Base-by-base conservation (phyloP, 2,888 invertebrate genomes). In the Oscheius sp. region DNA sequence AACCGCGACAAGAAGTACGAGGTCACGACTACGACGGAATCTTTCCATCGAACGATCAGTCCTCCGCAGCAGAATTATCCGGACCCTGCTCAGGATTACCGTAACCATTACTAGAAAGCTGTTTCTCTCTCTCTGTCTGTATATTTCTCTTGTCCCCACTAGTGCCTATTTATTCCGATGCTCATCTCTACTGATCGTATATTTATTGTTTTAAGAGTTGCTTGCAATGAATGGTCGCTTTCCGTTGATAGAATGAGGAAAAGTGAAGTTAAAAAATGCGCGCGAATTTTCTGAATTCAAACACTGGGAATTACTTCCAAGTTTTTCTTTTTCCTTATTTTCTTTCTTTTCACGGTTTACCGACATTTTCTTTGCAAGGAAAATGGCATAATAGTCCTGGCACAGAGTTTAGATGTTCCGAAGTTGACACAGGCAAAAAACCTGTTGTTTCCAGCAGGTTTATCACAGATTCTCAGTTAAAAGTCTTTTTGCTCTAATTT, bases 1-100 rank as follows among this genome's bases (percentile, higher is more conserved):
- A 87, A 88, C 73, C 79, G 81, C 58, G 83, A 83, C 73, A 77
- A 82, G 57, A 77, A 81, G 59, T 83, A 82, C 73, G 82, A 82
- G 73, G 82, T 87, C 60, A 89, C 89, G 48, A 89, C 89, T 11
- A 89, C 89, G 42, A 89, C 89, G 42, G 89, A 89, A 76, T 84
- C 84, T 55, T 88, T 89, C 82, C 89, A 89, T 72, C 85, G 89
- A 21, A 89, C 89, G 11, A 89, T 89, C 77, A 79, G 79, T 58
- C 89, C 89, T 13, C 87, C 86, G 29, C 80, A 82, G 42, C 74
- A 66, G 5, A 78, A 79, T 55, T 68, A 68, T 37, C 68, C 33
- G 9, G 68, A 68, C 7, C 21, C 35, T 7, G 37, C 29, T 7
- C 68, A 53, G 35, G 68, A 55, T 21, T 68, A 68, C 42, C 35